Conservation (phyloP, 2,797 vertebrate species). For the Lithobates sylvaticus region DNA sequence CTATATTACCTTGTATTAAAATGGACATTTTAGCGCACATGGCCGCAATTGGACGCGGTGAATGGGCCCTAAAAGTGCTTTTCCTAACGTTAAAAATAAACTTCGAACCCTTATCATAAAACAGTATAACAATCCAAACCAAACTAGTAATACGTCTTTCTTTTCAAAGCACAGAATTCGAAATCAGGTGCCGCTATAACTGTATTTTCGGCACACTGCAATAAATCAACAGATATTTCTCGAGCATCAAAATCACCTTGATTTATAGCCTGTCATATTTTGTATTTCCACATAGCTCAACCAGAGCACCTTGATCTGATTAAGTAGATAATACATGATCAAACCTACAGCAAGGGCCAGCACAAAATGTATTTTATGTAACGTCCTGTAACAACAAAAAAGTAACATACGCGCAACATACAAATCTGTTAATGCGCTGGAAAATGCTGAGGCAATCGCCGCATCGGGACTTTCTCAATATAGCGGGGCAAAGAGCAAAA, state of each 20-base stretch:
- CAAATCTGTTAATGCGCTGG: not conserved
- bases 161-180: not conserved
- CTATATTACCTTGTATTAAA: too few species aligned
- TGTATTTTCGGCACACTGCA: conserved; percentile 30
- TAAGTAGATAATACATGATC: conserved; percentile 41
- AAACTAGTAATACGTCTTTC: not conserved
- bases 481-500: not conserved
- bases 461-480: not conserved
- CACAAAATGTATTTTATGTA: not conserved
- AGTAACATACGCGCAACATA: not conserved
- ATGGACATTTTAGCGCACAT: too few species aligned
- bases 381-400: not conserved
- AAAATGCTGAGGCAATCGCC: not conserved
- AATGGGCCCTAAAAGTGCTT: too few species aligned
- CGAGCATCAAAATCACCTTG: conserved; percentile 32
- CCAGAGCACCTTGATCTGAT: conserved; percentile 39
- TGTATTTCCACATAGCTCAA: conserved; percentile 38
- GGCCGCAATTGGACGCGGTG: too few species aligned
- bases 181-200: conserved; percentile 17
- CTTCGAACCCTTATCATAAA: too few species aligned
- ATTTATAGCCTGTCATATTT: conserved; percentile 51
- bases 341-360: conserved; percentile 29
- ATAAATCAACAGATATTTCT: conserved; percentile 42
- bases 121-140: not conserved
- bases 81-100: too few species aligned